Base-by-base conservation (phyloP, 2,113 vertebrate species). In the Myanophis thanlyinensis region DNA sequence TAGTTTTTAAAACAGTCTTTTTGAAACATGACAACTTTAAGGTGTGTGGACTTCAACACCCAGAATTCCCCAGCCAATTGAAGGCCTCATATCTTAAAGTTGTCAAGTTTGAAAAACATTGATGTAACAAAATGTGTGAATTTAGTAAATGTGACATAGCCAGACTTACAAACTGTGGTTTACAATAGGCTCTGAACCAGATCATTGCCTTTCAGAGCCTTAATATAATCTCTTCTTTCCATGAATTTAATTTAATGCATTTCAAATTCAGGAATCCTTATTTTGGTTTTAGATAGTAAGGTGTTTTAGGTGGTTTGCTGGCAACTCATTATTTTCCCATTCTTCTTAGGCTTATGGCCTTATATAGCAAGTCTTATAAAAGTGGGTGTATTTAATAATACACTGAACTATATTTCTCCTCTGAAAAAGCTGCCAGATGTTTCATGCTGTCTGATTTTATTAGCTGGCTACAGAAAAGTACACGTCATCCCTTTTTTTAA, bases 391-490 rank as follows among this genome's bases (percentile, higher is more conserved):
- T 93, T 95, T 93, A 90, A 93, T 48, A 89, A 95, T 88, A 93
- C 91, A 87, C 91, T 95, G 90, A 96, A 94, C 93, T 87, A 94
- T 91, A 92, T 95, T 94, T 85, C 94, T 94, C 30, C 6, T 59
- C 12, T 85, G 0, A 89, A 93, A 91, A 90, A 94, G 92, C 62
- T 47, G 93, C 94, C 96, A 95, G 95, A 96, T 95, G 95, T 91
- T 97, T 95, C 94, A 62, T 40, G 93, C 92, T 96, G 90, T 95
- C 95, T 96, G 92, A 92, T 96, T 96, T 95, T 96, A 95, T 96
- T 95, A 94, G 89, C 59, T 89, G 48, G 94, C 91, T 93, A 92
- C 20, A 2, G 3, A 93, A 91, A 86, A 84, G 46, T 40, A 44
- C 12, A 91, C 91, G 91, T 18, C 52, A 62, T 92, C 94, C 49